Base-by-base conservation (phyloP, 2,888 invertebrate genomes). In the Tineola bisselliella region DNA sequence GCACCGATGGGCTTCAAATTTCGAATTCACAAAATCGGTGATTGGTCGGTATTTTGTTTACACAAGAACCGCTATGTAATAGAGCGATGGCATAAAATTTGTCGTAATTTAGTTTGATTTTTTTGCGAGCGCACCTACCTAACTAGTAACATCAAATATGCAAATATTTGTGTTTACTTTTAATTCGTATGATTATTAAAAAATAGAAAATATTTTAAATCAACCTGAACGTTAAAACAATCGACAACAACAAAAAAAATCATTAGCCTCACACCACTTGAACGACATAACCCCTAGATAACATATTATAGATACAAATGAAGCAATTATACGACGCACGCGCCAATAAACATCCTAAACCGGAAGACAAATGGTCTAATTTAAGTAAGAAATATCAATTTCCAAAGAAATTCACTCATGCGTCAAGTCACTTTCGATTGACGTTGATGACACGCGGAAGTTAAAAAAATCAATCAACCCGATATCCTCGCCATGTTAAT, bases 1-100 rank as follows among this genome's bases (percentile, higher is more conserved):
- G 77, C 71, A 76, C 61, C 77, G 73, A 68, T 78, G 76, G 78
- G 81, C 78, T 82, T 83, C 83, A 84, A 86, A 84, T 84, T 86
- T 86, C 80, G 84, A 84, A 84, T 84, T 87, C 84, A 82, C 81
- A 84, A 87, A 84, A 81, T 84, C 79, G 81, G 58, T 82, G 84
- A 86, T 84, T 84, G 86, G 84, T 77, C 73, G 74, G 75, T 77
- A 82, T 84, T 83, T 83, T 84, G 84, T 86, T 86, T 84, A 84
- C 71, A 76, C 77, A 83, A 81, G 74, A 54, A 54, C 54, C 54
- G n/a, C 54, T 25, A 25, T 54, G 54, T 18, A 54, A 54, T 54
- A 54, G 54, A 54, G 54, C 54, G 54, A 25, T 54, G 54, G 54
- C 25, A 54, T 54, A 54, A 54, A 54, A 54, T 54, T 54, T 54